Conservation (phyloP, 1,140 invertebrate species). For the Sycophaga agraensis region DNA sequence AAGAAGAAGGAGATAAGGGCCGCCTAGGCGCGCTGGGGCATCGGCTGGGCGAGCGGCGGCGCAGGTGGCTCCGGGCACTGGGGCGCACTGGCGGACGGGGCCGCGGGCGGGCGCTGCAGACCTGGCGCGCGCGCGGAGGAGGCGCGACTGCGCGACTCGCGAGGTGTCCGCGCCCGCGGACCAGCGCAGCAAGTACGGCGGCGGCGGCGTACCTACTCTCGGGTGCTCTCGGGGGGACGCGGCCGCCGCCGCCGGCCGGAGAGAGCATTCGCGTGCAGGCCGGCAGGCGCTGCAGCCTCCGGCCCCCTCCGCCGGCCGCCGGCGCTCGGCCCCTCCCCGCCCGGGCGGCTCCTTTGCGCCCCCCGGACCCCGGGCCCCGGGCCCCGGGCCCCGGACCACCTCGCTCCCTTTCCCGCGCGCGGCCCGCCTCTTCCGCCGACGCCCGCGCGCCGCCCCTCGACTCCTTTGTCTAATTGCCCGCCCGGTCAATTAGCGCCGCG, state of each 20-base stretch:
- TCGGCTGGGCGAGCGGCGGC: neutral
- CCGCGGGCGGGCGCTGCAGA: neutral
- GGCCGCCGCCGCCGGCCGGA: neutral
- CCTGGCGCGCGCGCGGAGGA: neutral
- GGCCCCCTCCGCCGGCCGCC: constrained; percentile 1
- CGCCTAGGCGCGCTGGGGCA: neutral
- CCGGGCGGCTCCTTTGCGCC: neutral
- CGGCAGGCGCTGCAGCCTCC: too few species aligned
- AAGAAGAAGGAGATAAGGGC: too few species aligned
- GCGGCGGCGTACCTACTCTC: too few species aligned
- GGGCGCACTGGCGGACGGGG: neutral
- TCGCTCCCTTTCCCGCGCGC: neutral
- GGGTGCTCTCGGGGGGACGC: too few species aligned
- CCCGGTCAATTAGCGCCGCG: constrained; percentile 5
- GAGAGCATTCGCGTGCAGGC: neutral
- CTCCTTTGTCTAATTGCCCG: neutral
- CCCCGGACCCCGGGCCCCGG: neutral
- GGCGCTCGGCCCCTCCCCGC: neutral
- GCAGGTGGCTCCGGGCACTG: neutral
- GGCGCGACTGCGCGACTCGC: neutral
- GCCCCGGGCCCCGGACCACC: neutral
- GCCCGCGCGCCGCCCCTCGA: neutral
- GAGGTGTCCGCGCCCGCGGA: neutral
- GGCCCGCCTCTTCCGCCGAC: neutral
- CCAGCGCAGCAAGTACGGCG: neutral